These are phyloP conservation scores for Hemaris fuciformis DNA, from an alignment of 2,888 invertebrate genomes.

Conservation along the genomic window DNA sequence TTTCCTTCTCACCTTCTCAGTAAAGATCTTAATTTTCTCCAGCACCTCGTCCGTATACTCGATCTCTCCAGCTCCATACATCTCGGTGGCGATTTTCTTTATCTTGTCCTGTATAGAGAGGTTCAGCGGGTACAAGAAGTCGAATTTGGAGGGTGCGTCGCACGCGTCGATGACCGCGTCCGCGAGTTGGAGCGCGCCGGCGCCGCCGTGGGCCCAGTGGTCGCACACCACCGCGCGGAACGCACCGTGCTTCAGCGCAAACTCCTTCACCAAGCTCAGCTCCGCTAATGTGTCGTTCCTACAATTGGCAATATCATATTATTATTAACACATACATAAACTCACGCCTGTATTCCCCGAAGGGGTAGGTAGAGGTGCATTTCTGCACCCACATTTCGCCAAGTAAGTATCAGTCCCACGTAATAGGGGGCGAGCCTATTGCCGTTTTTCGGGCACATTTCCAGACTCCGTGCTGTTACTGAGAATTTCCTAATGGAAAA, in stretches of 20 bases:
- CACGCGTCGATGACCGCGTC: conserved; percentile 92
- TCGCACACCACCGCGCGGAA: conserved; percentile 92
- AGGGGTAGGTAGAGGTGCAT: too few relatives aligned
- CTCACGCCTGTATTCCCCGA: too few relatives aligned
- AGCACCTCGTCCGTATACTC: conserved; percentile 87
- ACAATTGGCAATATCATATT: conserved; percentile 16
- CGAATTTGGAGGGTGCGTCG: conserved; percentile 82
- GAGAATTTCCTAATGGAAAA: too few relatives aligned
- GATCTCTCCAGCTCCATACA: conserved; percentile 97
- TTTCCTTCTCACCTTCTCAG: conserved; percentile 83
- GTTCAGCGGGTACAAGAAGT: conserved; percentile 86
- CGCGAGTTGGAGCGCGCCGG: conserved; percentile 92
- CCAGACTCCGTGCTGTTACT: too few relatives aligned
- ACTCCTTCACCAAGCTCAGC: conserved; percentile 87
- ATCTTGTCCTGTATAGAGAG: conserved; percentile 93
- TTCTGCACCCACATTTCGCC: too few relatives aligned
- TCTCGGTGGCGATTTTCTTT: conserved; percentile 91
- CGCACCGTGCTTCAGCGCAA: conserved; percentile 90
- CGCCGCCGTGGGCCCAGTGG: conserved; percentile 95
- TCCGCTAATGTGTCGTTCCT: conserved; percentile 94
- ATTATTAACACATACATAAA: neutral
- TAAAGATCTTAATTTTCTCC: conserved; percentile 86
- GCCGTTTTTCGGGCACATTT: too few relatives aligned
- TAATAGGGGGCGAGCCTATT: too few relatives aligned
- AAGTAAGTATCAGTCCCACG: too few relatives aligned